Conservation (phyloP, 1,140 invertebrate species). For the Hyphantria cunea region DNA sequence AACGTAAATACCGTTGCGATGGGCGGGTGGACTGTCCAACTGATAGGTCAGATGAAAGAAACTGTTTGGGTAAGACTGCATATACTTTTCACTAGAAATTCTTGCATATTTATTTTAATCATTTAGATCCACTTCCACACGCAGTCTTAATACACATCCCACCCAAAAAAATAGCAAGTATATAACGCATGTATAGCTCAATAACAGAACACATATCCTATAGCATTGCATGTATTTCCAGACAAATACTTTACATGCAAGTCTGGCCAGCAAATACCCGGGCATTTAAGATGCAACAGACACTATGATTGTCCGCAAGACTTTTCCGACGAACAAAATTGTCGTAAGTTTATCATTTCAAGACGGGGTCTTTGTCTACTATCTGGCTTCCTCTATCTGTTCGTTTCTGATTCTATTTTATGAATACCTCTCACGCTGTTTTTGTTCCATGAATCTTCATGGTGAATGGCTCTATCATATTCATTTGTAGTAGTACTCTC, state of each 20-base stretch:
- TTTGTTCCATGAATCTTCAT: conserved; percentile 12
- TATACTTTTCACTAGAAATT: neutral
- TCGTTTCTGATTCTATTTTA: conserved; percentile 38
- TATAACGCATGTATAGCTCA: too few species aligned
- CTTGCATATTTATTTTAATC: too few species aligned
- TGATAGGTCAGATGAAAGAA: conserved; percentile 87
- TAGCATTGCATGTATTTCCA: conserved; percentile 67
- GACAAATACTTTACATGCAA: conserved; percentile 86
- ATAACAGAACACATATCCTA: conserved; percentile 30
- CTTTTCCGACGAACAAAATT: conserved; percentile 87
- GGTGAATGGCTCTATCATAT: conserved; percentile 29
- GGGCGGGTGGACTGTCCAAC: conserved; percentile 85
- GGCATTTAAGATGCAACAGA: conserved; percentile 85
- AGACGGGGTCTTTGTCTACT: too few species aligned
- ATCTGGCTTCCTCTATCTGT: conserved; percentile 21
- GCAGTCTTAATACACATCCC: neutral
- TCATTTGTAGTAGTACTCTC: conserved; percentile 17
- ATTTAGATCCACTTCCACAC: neutral
- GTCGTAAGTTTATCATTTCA: conserved; percentile 84
- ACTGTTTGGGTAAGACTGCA: conserved; percentile 83
- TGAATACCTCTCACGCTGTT: conserved; percentile 6
- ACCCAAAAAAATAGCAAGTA: neutral
- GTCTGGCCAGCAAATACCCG: conserved; percentile 85
- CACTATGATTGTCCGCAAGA: conserved; percentile 85
- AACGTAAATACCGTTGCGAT: conserved; percentile 84